Conservation (phyloP, 2,797 vertebrate genomes). For the Acomys russatus region DNA sequence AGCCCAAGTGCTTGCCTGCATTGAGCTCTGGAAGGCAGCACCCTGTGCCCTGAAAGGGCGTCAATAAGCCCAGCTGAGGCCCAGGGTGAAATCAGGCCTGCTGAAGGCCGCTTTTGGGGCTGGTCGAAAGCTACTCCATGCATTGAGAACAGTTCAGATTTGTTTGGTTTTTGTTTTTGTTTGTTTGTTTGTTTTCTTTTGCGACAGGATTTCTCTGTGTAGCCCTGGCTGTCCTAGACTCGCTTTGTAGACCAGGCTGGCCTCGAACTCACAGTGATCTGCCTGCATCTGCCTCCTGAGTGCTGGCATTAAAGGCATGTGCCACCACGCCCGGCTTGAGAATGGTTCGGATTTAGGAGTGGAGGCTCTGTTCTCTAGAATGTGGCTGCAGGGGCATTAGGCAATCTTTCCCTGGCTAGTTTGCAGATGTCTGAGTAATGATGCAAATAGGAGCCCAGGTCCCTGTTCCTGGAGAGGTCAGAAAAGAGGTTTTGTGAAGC, state of each 20-base stretch:
- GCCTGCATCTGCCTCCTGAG: too few relatives aligned
- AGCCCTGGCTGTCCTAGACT: too few relatives aligned
- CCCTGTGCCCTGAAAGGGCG: neutral
- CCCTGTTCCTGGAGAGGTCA: neutral
- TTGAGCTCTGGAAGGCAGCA: neutral
- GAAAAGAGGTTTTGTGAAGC: neutral
- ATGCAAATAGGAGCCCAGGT: neutral
- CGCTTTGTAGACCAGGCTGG: too few relatives aligned
- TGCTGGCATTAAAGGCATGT: too few relatives aligned
- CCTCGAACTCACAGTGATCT: too few relatives aligned
- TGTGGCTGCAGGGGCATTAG: neutral
- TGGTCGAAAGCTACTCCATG: neutral
- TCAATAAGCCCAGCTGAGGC: neutral
- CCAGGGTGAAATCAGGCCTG: neutral
- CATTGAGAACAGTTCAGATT: neutral
- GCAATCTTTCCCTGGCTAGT: neutral
- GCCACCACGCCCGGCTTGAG: too few relatives aligned
- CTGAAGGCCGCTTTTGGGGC: accelerated
- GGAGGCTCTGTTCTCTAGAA: too few relatives aligned
- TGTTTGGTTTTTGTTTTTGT: too few relatives aligned
- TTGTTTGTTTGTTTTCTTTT: too few relatives aligned
- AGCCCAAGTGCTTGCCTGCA: neutral
- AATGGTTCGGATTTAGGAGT: neutral
- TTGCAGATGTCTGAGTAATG: neutral
- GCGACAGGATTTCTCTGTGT: too few relatives aligned